Evolutionary conservation across 2,888 invertebrate species (phyloP).

Genomic region (Nebria brevicollis): DNA sequence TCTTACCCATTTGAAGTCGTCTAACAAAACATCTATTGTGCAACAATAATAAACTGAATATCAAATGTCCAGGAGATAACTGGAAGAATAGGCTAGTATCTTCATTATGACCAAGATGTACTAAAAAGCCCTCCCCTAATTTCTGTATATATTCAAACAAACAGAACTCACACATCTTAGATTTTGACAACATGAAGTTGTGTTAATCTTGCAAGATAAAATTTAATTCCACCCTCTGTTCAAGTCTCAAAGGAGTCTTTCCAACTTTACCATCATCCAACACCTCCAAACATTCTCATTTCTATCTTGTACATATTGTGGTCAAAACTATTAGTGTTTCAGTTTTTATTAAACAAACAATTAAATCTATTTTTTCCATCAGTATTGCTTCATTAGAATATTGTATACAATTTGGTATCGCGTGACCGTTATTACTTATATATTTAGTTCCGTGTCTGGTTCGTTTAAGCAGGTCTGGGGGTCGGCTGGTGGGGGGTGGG

Average conservation of each 20-base stretch:
- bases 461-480: slow-evolving; percentile 27
- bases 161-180: slow-evolving; percentile 37
- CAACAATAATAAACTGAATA: not conserved
- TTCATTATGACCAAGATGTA: not conserved
- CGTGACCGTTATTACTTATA: slow-evolving; percentile 33
- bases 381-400: slow-evolving; percentile 41
- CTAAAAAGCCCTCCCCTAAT: not conserved
- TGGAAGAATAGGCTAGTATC: not conserved
- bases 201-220: slow-evolving; percentile 46
- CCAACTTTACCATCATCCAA: slow-evolving; percentile 48
- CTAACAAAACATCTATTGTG: not conserved
- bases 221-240: slow-evolving; percentile 44
- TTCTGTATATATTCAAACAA: not conserved
- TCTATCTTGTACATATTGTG: not conserved
- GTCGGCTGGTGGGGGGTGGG: not conserved
- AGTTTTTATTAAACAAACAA: too few relatives aligned
- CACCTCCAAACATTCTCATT: slow-evolving; percentile 22
- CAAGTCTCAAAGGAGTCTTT: slow-evolving; percentile 46
- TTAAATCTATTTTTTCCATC: slow-evolving; percentile 5
- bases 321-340: not conserved
- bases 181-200: slow-evolving; percentile 46
- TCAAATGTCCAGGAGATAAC: not conserved
- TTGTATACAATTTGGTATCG: slow-evolving; percentile 12
- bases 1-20: not conserved
- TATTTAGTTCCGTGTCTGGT: slow-evolving; percentile 35